Evolutionary conservation across 2,113 vertebrate species (phyloP), one percentile per base, ranked within the genome.

Genomic region (Paradisaea rubra): DNA sequence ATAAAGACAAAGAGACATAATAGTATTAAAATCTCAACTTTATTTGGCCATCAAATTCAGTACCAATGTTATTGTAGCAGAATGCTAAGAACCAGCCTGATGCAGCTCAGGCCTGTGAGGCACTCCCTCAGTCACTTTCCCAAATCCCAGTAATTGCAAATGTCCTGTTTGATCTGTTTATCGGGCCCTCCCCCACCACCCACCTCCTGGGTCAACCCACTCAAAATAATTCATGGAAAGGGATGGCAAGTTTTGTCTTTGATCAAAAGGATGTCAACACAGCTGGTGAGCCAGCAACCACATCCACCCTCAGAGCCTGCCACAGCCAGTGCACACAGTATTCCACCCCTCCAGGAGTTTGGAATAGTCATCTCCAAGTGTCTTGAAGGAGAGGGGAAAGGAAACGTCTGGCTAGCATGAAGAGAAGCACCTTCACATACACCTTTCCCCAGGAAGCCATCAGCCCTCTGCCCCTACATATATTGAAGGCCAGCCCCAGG

Each of bases 21-120:
- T 94, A 96, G 92, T 97, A 97, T 97, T 98, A 98, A 97, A 98
- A 98, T 98, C 96, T 97, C 96, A 97, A 96, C 91, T 99, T 99
- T 99, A 99, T 99, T 99, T 99, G 98, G 98, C 99, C 99, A 98
- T 98, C 98, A 98, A 97, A 98, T 98, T 94, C 97, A 96, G 97
- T 98, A 98, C 98, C 96, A 97, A 98, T 96, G 97, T 98, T 96
- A 97, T 93, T 97, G 96, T 97, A 98, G 98, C 96, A 97, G 98
- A 98, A 99, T 97, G 98, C 98, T 98, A 97, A 93, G 94, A 96
- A 94, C 94, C 68, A 72, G 65, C 81, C 76, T 65, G 94, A 90
- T 21, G 61, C 30, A 13, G 81, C 79, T 94, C 90, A 82, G 71
- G 86, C 69, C 45, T 53, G 42, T 63, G 31, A 47, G 81, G 89